Evolutionary conservation across 2,797 vertebrate species (phyloP).

Genomic region (Hylomyscus alleni): DNA sequence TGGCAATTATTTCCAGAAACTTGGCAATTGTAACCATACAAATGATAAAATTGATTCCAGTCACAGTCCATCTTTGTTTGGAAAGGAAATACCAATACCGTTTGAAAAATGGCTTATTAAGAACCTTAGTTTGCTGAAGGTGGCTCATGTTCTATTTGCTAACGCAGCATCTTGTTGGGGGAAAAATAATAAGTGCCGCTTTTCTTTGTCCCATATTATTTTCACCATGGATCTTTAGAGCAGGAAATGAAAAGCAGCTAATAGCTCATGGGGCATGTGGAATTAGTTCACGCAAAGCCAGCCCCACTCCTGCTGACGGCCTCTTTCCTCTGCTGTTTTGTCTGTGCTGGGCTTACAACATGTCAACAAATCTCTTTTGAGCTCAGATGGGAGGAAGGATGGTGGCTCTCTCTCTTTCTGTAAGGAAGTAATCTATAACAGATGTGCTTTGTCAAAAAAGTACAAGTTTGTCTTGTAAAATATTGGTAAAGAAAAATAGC

Average conservation of each 20-base stretch:
- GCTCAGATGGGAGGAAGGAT: conserved; percentile 80
- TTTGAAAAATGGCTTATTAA: conserved; percentile 88
- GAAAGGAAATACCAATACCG: conserved; percentile 86
- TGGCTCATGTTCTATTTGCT: conserved; percentile 86
- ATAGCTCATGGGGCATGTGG: conserved; percentile 93
- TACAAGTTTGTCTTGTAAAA: conserved; percentile 92
- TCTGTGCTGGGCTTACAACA: conserved; percentile 88
- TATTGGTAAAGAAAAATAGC: conserved; percentile 95
- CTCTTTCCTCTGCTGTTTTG: conserved; percentile 87
- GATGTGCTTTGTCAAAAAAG: conserved; percentile 89
- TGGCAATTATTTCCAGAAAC: conserved; percentile 87
- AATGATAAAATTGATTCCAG: conserved; percentile 88
- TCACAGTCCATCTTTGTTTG: conserved; percentile 83
- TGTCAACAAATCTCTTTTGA: conserved; percentile 87
- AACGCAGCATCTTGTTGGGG: conserved; percentile 82
- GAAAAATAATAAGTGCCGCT: conserved; percentile 76
- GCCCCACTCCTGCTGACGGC: conserved; percentile 88
- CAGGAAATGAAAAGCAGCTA: conserved; percentile 96
- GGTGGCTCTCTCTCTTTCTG: conserved; percentile 75
- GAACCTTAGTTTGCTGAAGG: conserved; percentile 83
- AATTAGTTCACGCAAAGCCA: conserved; percentile 92
- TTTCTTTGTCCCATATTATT: conserved; percentile 85
- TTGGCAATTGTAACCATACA: conserved; percentile 83
- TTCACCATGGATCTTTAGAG: conserved; percentile 91
- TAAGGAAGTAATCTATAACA: conserved; percentile 91